These are phyloP conservation scores for Dasypogon diadema DNA, from an alignment of 2,888 invertebrate genomes.

Conservation along the genomic window DNA sequence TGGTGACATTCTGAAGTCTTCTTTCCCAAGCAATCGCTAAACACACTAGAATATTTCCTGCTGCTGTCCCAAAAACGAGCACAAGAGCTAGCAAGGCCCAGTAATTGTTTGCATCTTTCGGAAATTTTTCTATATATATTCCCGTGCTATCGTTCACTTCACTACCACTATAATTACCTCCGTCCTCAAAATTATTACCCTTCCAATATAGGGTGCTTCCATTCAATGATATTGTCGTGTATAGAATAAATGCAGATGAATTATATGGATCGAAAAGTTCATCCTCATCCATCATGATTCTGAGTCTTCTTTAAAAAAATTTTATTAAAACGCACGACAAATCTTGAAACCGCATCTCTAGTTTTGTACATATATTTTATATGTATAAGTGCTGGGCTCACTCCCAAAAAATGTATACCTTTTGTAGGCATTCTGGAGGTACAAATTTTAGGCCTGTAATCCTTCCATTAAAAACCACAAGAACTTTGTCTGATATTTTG, in stretches of 20 bases:
- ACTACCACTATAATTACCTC: conserved; percentile 6
- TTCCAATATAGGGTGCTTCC: neutral
- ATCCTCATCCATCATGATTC: conserved; percentile 29
- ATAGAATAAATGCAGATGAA: conserved; percentile 4
- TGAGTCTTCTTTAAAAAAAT: conserved; percentile 7
- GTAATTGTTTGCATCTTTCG: conserved; percentile 74
- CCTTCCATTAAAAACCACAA: neutral
- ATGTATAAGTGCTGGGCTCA: neutral
- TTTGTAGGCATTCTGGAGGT: neutral
- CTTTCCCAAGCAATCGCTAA: conserved; percentile 81
- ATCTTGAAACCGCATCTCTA: conserved; percentile 10
- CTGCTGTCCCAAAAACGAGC: conserved; percentile 86
- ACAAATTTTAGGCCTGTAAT: neutral
- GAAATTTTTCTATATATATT: conserved; percentile 6
- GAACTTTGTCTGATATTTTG: neutral
- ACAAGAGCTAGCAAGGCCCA: conserved; percentile 84
- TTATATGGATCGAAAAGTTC: neutral
- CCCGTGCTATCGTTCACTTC: neutral
- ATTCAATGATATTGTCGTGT: conserved; percentile 5
- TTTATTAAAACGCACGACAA: conserved; percentile 12
- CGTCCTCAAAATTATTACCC: conserved; percentile 1
- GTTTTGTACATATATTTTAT: neutral
- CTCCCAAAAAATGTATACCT: neutral
- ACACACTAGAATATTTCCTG: conserved; percentile 94
- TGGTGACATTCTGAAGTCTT: conserved; percentile 94